Evolutionary conservation across 1,140 invertebrate species (phyloP), one percentile per base, ranked within the genome.

Genomic region (Riptortus pedestris): DNA sequence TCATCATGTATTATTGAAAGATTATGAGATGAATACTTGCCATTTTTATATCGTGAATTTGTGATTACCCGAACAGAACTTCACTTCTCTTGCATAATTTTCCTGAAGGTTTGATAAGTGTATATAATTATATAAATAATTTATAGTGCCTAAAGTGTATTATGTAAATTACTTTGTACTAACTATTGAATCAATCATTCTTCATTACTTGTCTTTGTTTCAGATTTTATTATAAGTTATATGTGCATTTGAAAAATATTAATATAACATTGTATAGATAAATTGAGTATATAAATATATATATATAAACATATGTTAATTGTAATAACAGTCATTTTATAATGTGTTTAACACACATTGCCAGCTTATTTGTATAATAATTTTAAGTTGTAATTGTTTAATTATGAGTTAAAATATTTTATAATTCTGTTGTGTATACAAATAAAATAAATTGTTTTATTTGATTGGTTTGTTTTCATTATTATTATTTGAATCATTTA

Each of bases 361-460:
- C 43, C 16, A 45, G 43, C 43, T 45, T 45, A 45, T 45, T 45
- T 45, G 43, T 45, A 45, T 45, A 45, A n/a, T n/a, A n/a, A 45
- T 45, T 45, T 45, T 45, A 45, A 18, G 20, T 45, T 45, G 43
- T 45, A 45, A 45, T 45, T 45, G 43, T 45, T 45, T 45, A 45
- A 45, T 45, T n/a, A 45, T 45, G 43, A 45, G 43, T 45, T 45
- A n/a, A 45, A 45, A 45, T 45, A 45, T 45, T 45, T 45, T 45
- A 45, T 45, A 45, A 45, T 45, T 45, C 43, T 45, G 43, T 45
- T 45, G 43, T 45, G 43, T 12, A 45, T 45, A 45, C 43, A 45
- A 18, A 45, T 45, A 18, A 45, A 45, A 45, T 45, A 45, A 45
- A 45, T 45, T 45, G 43, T 45, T 45, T 45, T 45, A 45, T 45